A percentile compares a stretch with the other conserved stretches of the same genome.
phyloP scores from a whole-genome alignment of 2,113 vertebrate genomes.

The Labrus mixtus region DNA sequence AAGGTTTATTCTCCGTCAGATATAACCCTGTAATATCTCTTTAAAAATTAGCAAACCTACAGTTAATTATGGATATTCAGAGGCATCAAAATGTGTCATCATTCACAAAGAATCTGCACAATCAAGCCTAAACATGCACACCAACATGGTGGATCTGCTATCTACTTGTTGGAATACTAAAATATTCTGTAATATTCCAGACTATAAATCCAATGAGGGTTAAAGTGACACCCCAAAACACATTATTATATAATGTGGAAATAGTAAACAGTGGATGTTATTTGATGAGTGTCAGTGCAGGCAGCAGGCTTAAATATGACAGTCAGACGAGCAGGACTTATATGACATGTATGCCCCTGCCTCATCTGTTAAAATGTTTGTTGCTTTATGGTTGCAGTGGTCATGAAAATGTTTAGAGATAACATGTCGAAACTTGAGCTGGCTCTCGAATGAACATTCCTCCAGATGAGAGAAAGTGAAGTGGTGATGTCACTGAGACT shows the following conservation, averaged over 20 bases:
- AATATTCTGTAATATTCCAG: neutral
- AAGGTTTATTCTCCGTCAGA: neutral
- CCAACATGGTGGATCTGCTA: neutral
- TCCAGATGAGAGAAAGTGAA: constrained; percentile 26
- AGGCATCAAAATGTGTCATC: neutral
- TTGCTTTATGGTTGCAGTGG: neutral
- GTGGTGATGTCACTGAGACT: neutral
- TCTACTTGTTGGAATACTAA: neutral
- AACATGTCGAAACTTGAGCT: constrained; percentile 40
- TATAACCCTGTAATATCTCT: neutral
- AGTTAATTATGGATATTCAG: neutral
- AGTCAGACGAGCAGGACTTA: too few species aligned
- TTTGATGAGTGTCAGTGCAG: neutral
- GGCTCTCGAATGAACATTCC: constrained; percentile 34
- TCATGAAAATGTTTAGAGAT: neutral
- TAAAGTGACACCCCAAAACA: neutral
- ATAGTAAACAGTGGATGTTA: too few species aligned
- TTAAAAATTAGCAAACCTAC: neutral
- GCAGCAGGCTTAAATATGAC: neutral
- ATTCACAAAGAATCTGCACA: neutral
- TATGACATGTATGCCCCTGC: neutral
- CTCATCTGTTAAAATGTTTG: neutral
- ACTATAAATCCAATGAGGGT: neutral
- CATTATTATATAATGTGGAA: too few species aligned
- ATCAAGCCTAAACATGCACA: neutral